Conservation (phyloP, 2,797 vertebrate species). For the Sternarchorhynchus goeldii region DNA sequence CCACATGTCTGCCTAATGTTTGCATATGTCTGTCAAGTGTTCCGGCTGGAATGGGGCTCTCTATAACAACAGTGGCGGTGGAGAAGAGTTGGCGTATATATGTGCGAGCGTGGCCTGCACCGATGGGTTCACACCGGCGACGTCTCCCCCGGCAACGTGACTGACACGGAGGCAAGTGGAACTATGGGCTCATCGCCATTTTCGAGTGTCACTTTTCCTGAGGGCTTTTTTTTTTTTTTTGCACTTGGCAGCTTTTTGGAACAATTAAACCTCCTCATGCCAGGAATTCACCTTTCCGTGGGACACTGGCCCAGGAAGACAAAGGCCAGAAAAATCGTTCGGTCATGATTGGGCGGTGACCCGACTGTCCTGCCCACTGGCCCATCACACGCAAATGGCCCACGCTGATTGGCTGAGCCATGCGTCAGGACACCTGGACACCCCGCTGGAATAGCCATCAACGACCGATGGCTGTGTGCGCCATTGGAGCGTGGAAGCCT, state of each 20-base stretch:
- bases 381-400: constrained; percentile 27
- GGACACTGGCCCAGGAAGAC: background rate
- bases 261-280: background rate
- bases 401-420: constrained; percentile 27
- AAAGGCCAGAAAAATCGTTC: constrained; percentile 17
- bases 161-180: background rate
- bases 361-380: constrained; percentile 24
- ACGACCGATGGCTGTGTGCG: background rate
- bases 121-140: background rate
- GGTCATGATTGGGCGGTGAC: constrained; percentile 40
- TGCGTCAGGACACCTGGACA: constrained; percentile 42
- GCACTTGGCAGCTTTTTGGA: constrained; percentile 11
- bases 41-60: constrained; percentile 46
- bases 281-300: background rate
- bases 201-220: constrained; percentile 4
- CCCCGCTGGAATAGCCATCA: constrained; percentile 38
- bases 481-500: background rate
- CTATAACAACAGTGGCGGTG: constrained; percentile 29
- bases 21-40: constrained; percentile 53
- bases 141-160: constrained; percentile 14
- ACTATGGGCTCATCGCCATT: constrained; percentile 21
- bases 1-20: constrained; percentile 63
- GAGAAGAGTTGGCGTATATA: constrained; percentile 21
- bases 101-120: background rate
- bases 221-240: background rate